Evolutionary conservation across 2,797 vertebrate species (phyloP).

Genomic region (Acanthurus tractus): DNA sequence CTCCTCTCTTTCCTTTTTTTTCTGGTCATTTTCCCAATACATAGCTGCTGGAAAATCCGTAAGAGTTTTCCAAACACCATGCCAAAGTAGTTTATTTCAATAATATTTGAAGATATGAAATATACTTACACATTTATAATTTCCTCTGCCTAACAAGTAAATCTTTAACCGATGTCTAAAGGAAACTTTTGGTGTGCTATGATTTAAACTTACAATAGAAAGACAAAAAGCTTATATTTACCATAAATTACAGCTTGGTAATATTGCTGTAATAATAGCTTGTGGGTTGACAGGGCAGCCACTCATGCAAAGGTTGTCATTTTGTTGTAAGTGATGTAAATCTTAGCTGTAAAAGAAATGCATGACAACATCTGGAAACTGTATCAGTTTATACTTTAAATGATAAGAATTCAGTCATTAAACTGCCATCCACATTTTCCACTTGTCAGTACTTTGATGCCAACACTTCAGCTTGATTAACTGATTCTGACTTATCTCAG

Average conservation of each 20-base stretch:
- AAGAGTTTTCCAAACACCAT: conserved; percentile 41
- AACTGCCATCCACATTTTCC: conserved; percentile 29
- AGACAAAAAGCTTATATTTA: not conserved
- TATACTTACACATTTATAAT: not conserved
- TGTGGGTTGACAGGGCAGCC: no score
- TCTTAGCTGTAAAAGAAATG: conserved; percentile 1
- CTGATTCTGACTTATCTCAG: conserved; percentile 2
- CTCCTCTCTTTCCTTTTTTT: conserved; percentile 22
- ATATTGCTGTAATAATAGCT: not conserved
- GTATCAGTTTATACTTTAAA: not conserved
- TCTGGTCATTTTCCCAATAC: conserved; percentile 43
- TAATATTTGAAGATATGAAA: conserved; percentile 22
- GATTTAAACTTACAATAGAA: not conserved
- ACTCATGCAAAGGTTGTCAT: no score
- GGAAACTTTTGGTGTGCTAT: not conserved
- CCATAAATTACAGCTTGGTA: not conserved
- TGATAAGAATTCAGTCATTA: conserved; percentile 23
- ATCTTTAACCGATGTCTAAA: not conserved
- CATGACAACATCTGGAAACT: not conserved
- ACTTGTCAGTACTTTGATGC: conserved; percentile 14
- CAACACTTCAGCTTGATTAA: conserved; percentile 30
- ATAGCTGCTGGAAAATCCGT: conserved; percentile 52
- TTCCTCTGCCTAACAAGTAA: not conserved
- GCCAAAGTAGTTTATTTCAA: conserved; percentile 44
- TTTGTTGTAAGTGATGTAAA: not conserved